Conservation (phyloP, 2,888 invertebrate genomes). For the Tetragonula carbonaria region DNA sequence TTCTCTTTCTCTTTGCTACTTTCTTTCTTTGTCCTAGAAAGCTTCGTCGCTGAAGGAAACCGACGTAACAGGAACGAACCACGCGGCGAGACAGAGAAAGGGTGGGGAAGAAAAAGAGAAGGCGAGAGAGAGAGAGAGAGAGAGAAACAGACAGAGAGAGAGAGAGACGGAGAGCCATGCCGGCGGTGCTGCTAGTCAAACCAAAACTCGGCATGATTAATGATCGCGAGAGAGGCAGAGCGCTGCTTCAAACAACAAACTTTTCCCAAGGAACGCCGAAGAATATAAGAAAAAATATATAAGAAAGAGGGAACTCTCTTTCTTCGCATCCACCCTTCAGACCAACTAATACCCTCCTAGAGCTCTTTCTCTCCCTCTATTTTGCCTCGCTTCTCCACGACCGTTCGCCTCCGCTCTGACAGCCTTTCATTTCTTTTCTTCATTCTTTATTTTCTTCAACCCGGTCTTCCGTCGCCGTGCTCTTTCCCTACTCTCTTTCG, state of each 20-base stretch:
- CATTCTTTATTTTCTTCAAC: constrained; percentile 60
- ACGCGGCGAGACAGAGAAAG: constrained; percentile 67
- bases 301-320: constrained; percentile 83
- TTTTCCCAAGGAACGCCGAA: constrained; percentile 86
- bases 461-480: constrained; percentile 1
- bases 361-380: constrained; percentile 77
- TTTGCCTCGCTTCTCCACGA: constrained; percentile 72
- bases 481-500: neutral
- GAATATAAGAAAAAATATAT: constrained; percentile 83
- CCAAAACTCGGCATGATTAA: constrained; percentile 86
- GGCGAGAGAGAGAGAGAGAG: constrained; percentile 61
- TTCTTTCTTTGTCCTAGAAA: constrained; percentile 66
- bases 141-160: constrained; percentile 9
- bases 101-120: constrained; percentile 31
- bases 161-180: constrained; percentile 75
- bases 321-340: constrained; percentile 84
- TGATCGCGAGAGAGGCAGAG: constrained; percentile 85
- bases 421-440: constrained; percentile 77
- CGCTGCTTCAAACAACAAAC: constrained; percentile 87
- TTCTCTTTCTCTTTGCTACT: constrained; percentile 47
- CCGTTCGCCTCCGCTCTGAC: constrained; percentile 72
- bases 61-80: constrained; percentile 69
- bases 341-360: constrained; percentile 82
- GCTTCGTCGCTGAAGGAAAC: constrained; percentile 67
- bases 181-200: constrained; percentile 80